Evolutionary conservation across 2,888 invertebrate genomes (phyloP), one percentile per base, ranked within the genome.

Genomic region (Oligia fasciuncula): DNA sequence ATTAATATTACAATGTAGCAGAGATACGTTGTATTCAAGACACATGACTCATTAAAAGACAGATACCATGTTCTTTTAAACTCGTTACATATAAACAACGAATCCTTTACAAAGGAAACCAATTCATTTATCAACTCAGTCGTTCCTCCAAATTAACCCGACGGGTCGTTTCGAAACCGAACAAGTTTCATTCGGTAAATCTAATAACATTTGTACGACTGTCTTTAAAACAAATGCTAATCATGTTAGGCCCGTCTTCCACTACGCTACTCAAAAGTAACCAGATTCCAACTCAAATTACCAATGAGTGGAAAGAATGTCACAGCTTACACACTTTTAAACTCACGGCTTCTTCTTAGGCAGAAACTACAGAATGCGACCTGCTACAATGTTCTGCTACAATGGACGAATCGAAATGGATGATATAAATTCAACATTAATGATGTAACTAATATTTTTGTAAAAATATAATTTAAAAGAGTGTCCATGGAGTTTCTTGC

Each of bases 221-320:
- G 71, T 79, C 69, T 74, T 63, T 67, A 60, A 60, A 85, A 73
- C 71, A 71, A 71, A 76, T 69, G 73, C 67, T 81, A 81, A 83
- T 77, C 71, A 77, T 77, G 19, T 81, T 74, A 43, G 29, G 29
- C 4, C 2, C 6, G 6, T 6, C 23, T 4, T 54, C 17, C 29
- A 76, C 43, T 14, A 23, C 2, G 51, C 11, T 23, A 43, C 40
- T 43, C 5, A 29, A 54, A 75, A 19, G 14, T 19, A 14, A n/a
- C 14, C 14, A 14, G 49, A 13, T 19, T 19, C 49, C 29, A 49
- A 35, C 4, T 23, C 2, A 23, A 46, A 68, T 1, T 11, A 68
- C 17, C 13, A 35, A 69, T 19, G 6, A 19, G 49, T 29, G 8
- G 49, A 0, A 6, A 29, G 8, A 35, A 29, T 49, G 0, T 46